Percentiles rank a stretch among this genome's conserved stretches.
Evolutionary conservation across 2,888 invertebrate species (phyloP).

Genomic region (Fragum sueziense): DNA sequence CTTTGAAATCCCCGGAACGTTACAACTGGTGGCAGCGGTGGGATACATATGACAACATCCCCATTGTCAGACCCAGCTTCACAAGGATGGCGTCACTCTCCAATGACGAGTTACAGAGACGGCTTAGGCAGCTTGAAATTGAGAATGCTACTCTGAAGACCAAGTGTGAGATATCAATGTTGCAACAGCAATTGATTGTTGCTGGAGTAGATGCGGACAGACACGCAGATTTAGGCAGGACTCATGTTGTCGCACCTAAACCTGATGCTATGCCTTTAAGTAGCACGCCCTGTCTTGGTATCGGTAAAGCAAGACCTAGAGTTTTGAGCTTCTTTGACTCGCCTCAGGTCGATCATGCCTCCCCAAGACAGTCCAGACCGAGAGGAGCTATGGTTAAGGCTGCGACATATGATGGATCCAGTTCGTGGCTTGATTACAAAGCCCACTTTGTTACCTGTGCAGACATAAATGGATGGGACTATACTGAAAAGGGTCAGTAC

Average conservation of each 20-base stretch:
- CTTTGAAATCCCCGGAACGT: too few relatives aligned
- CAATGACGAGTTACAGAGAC: too few relatives aligned
- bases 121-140: too few relatives aligned
- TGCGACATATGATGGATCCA: background rate
- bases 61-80: too few relatives aligned
- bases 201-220: background rate
- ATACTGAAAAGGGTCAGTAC: conserved; percentile 16
- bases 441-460: background rate
- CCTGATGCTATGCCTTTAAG: background rate
- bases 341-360: background rate
- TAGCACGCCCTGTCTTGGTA: background rate
- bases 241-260: background rate
- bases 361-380: background rate
- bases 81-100: too few relatives aligned
- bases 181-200: background rate
- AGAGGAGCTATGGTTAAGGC: background rate
- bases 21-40: too few relatives aligned
- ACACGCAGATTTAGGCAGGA: background rate
- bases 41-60: too few relatives aligned
- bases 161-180: background rate
- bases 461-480: background rate
- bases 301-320: too few relatives aligned
- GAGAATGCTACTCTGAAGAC: too few relatives aligned
- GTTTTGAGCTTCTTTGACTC: too few relatives aligned
- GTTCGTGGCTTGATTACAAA: background rate